A percentile compares a stretch with the other conserved stretches of the same genome.
Conservation (phyloP, 2,113 vertebrate species). For the Microcebus ravelobensis region DNA sequence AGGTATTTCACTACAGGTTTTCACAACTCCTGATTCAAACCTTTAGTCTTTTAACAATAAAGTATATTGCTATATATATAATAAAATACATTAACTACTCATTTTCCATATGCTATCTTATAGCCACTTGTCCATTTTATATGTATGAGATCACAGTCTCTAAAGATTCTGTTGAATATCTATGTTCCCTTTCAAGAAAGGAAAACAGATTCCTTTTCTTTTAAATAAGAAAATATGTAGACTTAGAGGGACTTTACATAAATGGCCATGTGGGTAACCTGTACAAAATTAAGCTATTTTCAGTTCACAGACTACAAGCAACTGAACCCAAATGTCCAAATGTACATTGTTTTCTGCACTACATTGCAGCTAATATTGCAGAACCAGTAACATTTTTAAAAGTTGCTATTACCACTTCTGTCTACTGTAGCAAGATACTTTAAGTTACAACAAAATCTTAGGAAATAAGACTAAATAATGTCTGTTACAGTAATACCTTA, state of each 20-base stretch:
- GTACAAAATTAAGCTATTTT: constrained; percentile 86
- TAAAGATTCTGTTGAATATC: constrained; percentile 84
- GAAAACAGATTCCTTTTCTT: constrained; percentile 71
- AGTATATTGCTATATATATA: constrained; percentile 87
- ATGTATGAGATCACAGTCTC: constrained; percentile 83
- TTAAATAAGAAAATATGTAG: constrained; percentile 74
- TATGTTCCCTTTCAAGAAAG: constrained; percentile 75
- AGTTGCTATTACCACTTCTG: constrained; percentile 89
- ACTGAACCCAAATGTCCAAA: constrained; percentile 82
- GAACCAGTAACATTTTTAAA: constrained; percentile 85
- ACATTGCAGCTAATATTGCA: constrained; percentile 85
- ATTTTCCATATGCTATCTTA: constrained; percentile 74
- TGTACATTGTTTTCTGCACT: constrained; percentile 84
- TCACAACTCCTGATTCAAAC: constrained; percentile 81
- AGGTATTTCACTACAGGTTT: constrained; percentile 89
- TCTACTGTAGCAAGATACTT: constrained; percentile 94
- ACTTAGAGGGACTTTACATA: constrained; percentile 83
- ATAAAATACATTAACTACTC: constrained; percentile 85
- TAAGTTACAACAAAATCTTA: constrained; percentile 95
- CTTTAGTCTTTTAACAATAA: constrained; percentile 82
- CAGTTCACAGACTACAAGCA: constrained; percentile 84
- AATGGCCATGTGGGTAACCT: constrained; percentile 75
- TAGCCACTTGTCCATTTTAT: constrained; percentile 74
- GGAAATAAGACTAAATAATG: constrained; percentile 96
- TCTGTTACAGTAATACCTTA: no score